Base-by-base conservation (phyloP, 1,140 invertebrate genomes). In the Pseudomyrmex dendroicus region DNA sequence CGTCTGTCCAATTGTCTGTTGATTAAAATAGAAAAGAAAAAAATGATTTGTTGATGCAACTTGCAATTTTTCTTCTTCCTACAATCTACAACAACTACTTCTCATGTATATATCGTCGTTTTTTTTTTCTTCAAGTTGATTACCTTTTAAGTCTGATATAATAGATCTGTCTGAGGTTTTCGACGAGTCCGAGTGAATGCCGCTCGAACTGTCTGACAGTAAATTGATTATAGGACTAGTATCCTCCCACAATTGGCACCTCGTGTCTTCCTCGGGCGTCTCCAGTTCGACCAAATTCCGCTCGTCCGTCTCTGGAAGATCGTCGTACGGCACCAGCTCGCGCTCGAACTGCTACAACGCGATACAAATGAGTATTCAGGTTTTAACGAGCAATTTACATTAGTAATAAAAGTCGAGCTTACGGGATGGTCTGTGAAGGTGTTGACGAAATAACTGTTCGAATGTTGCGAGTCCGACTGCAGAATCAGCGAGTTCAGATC, bases 251-350 rank as follows among this genome's bases (percentile, higher is more conserved):
- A 94, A 74, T 83, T 82, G 88, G 22, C 85, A 89, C 56, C 88
- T 82, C 1, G 90, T 89, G 35, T 91, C 90, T 59, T 94, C 90
- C 9, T 93, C 91, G 0, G 89, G 86, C 56, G 87, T 93, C 74
- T 94, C 94, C 13, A 94, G 84, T 87, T 94, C 93, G 44, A 94
- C 76, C n/a, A 93, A 82, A 10, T 35, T 35, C 35, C 91, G 91
- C 66, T 94, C 93, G 70, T 94, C 91, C 0, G 92, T 93, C 83
- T 94, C 93, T 50, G 93, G 93, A 73, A 94, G 89, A 92, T 94
- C 92, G 76, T 92, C 92, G 54, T 94, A 94, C 57, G 93, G 93
- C 59, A 94, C 91, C 57, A 94, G 80, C 83, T 94, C 92, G 50
- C 90, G 91, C 87, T 94, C 93, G 83, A 90, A 93, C 90, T 92